Evolutionary conservation across 2,888 invertebrate species (phyloP), one percentile per base, ranked within the genome.

Genomic region (Diarsia dahlii): DNA sequence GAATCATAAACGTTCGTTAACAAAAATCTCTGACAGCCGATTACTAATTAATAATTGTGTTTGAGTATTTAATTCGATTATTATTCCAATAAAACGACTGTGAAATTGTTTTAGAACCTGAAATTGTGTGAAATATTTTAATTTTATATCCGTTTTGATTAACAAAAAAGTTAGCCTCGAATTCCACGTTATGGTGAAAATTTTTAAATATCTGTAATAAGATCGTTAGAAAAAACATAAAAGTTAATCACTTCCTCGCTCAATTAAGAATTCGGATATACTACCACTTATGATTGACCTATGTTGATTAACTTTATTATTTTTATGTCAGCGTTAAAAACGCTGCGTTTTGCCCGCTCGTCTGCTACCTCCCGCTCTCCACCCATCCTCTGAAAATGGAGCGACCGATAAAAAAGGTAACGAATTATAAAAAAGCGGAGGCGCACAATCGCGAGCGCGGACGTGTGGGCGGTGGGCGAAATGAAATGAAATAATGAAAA

Each of bases 401-500:
- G 93, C 96, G 95, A 93, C 96, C 96, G 96, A 96, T 96, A 96
- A 96, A 96, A 96, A 96, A 96, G 95, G 96, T 96, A 96, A 95
- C 96, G 96, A 96, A 96, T 96, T 96, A 96, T 96, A 96, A 96
- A 96, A 96, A 96, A 95, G 93, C 93, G 95, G 94, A 94, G 95
- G 95, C 95, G 93, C 94, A 95, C 96, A 96, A 95, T 96, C 96
- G 95, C 95, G 94, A 94, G 95, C 95, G 96, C 95, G 96, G 95
- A 95, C 95, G 96, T 95, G 96, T 94, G 94, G 95, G 91, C 91
- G 96, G 96, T 92, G 96, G 96, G 96, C 92, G 96, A 96, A 96
- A 96, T 96, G 96, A 96, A 96, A 96, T 96, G 96, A 96, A 96
- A 96, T 96, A 96, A 96, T 96, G 96, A 96, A 96, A 96, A 96